Percentiles rank a stretch among this genome's conserved stretches.
phyloP scores from a whole-genome alignment of 2,888 invertebrate species.

The Phyllotreta cruciferae region DNA sequence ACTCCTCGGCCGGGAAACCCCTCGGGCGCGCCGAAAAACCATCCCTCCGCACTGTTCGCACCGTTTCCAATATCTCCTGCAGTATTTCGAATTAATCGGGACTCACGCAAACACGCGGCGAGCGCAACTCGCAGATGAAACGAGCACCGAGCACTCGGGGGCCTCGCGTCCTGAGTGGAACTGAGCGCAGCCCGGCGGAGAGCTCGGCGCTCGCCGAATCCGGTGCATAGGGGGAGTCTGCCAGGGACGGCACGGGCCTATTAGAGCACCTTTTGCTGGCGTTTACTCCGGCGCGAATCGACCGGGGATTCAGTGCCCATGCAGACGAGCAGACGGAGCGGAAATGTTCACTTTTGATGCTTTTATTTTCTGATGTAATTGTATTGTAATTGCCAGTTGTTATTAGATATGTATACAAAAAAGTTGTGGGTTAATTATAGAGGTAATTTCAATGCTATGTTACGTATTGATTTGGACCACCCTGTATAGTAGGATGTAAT shows the following conservation, averaged over 20 bases:
- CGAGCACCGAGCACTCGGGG: slow-evolving; percentile 19
- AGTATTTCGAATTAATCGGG: too few relatives aligned
- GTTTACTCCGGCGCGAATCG: slow-evolving; percentile 24
- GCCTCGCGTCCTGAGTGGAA: slow-evolving; percentile 42
- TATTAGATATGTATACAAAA: too few relatives aligned
- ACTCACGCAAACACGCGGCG: slow-evolving; percentile 28
- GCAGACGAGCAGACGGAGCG: too few relatives aligned
- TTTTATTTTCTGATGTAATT: too few relatives aligned
- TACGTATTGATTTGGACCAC: too few relatives aligned
- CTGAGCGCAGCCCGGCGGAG: slow-evolving; percentile 43
- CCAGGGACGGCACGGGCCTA: slow-evolving; percentile 31
- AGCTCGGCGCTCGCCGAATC: slow-evolving; percentile 38
- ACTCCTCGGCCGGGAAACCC: slow-evolving; percentile 25
- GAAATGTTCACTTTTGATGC: too few relatives aligned
- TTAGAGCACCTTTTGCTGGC: slow-evolving; percentile 13
- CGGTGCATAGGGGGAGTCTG: slow-evolving; percentile 27
- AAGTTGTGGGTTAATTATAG: too few relatives aligned
- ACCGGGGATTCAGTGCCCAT: too few relatives aligned
- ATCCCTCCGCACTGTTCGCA: slow-evolving; percentile 31
- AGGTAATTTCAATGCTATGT: too few relatives aligned
- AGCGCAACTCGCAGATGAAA: slow-evolving; percentile 26
- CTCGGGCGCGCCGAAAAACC: slow-evolving; percentile 25
- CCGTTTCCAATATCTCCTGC: too few relatives aligned
- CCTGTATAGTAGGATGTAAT: too few relatives aligned
- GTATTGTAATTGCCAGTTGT: too few relatives aligned